phyloP scores from a whole-genome alignment of 2,888 invertebrate species.

The Caenorhabditis becei region DNA sequence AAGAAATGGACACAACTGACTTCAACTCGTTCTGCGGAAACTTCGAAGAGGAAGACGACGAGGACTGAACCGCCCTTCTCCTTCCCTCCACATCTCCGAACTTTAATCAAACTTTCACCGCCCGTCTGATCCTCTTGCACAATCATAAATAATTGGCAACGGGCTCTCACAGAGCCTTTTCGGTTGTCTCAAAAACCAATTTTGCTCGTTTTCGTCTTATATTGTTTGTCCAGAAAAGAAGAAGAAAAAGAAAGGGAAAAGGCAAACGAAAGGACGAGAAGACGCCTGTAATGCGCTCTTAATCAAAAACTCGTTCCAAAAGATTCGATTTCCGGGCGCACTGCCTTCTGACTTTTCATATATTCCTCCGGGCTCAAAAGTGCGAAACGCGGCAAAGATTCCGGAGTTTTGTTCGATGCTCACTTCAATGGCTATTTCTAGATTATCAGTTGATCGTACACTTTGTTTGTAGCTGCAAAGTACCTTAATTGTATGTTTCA shows the following conservation, averaged over 20 bases:
- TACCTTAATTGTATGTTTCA: neutral
- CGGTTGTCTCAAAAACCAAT: neutral
- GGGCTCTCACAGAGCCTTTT: neutral
- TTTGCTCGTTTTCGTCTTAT: neutral
- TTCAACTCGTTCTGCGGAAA: conserved; percentile 59
- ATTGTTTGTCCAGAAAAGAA: conserved; percentile 5
- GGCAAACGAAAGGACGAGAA: too few species aligned
- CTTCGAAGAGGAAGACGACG: conserved; percentile 62
- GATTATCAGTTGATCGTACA: neutral
- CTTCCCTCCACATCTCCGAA: neutral
- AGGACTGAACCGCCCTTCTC: conserved; percentile 45
- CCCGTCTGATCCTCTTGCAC: conserved; percentile 13
- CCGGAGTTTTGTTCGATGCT: too few species aligned
- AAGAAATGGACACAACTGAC: conserved; percentile 61
- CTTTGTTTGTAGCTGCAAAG: neutral
- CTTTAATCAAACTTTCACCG: conserved; percentile 9
- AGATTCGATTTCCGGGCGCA: conserved; percentile 16
- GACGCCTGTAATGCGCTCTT: conserved; percentile 2
- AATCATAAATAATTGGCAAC: conserved; percentile 38
- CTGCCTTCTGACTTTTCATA: neutral
- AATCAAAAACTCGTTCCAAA: conserved; percentile 22
- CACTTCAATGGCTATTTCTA: too few species aligned
- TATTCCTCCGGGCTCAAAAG: neutral
- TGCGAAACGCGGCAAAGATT: neutral
- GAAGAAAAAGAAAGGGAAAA: conserved; percentile 7